phyloP scores from a whole-genome alignment of 2,888 invertebrate genomes.

The Mimas tiliae region DNA sequence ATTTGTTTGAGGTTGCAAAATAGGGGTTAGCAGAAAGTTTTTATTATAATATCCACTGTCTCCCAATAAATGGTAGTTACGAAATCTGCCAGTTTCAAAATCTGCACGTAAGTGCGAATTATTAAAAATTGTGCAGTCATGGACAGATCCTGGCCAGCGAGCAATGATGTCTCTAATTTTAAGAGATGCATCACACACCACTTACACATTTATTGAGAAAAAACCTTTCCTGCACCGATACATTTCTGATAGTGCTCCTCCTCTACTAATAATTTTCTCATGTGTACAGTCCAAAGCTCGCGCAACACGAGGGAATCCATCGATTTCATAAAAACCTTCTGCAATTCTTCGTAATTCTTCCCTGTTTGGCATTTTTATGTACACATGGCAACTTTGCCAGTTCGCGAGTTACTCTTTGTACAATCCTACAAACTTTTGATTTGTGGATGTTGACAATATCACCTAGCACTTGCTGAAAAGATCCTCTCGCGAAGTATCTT shows the following conservation, averaged over 20 bases:
- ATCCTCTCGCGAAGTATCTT: no score
- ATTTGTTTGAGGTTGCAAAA: no score
- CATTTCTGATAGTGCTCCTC: no score
- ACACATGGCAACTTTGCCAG: no score
- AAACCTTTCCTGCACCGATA: background rate
- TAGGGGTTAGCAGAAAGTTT: background rate
- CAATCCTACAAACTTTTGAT: no score
- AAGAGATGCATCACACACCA: background rate
- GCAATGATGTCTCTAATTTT: background rate
- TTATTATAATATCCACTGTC: background rate
- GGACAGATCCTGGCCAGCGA: background rate
- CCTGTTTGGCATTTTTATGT: no score
- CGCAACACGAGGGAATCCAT: no score
- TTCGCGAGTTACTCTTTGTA: no score
- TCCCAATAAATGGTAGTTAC: background rate
- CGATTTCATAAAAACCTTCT: slow-evolving; percentile 4
- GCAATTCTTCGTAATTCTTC: background rate
- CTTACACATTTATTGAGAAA: background rate
- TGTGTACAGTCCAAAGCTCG: background rate
- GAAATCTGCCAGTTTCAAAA: background rate
- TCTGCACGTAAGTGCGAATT: background rate
- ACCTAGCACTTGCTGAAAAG: no score
- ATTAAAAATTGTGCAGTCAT: background rate
- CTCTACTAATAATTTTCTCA: background rate
- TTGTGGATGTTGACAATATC: no score